Evolutionary conservation across 2,888 invertebrate species (phyloP).

Genomic region (Cremastinae sp.): DNA sequence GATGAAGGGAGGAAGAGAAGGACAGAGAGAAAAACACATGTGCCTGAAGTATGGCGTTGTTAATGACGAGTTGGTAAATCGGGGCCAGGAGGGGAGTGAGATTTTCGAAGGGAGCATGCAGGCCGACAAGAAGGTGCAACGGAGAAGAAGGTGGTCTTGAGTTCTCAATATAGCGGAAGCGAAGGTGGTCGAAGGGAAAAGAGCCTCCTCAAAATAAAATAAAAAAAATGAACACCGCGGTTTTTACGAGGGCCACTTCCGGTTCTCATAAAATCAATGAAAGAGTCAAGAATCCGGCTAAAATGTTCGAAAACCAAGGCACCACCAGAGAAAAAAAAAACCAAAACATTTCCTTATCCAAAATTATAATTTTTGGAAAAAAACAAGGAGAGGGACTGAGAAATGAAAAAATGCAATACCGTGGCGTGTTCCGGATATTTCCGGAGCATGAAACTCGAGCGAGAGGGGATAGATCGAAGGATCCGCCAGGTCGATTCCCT

Average conservation of each 20-base stretch:
- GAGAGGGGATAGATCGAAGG: too few species aligned
- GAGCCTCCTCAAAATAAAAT: too few species aligned
- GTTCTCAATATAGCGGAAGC: constrained; percentile 78
- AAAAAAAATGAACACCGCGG: constrained; percentile 72
- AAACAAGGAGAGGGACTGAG: too few species aligned
- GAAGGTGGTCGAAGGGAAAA: constrained; percentile 74
- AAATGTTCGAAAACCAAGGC: too few species aligned
- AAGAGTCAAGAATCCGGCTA: constrained; percentile 30
- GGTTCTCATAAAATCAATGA: constrained; percentile 64
- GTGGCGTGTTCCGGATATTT: too few species aligned
- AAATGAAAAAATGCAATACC: too few species aligned
- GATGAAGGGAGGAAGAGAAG: too few species aligned
- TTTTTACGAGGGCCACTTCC: constrained; percentile 75
- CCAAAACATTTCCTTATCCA: too few species aligned
- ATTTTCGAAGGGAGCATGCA: constrained; percentile 56
- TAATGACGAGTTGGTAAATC: constrained; percentile 10
- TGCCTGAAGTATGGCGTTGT: constrained; percentile 4
- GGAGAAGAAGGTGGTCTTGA: constrained; percentile 74
- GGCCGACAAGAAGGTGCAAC: constrained; percentile 66
- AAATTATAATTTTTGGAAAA: too few species aligned
- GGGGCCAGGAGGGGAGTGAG: constrained; percentile 51
- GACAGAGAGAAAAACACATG: constrained; percentile 19
- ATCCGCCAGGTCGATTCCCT: too few species aligned
- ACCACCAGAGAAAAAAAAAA: too few species aligned
- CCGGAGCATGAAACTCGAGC: too few species aligned